Evolutionary conservation across 1,140 invertebrate species (phyloP), one percentile per base, ranked within the genome.

Genomic region (Mylabris phalerata): DNA sequence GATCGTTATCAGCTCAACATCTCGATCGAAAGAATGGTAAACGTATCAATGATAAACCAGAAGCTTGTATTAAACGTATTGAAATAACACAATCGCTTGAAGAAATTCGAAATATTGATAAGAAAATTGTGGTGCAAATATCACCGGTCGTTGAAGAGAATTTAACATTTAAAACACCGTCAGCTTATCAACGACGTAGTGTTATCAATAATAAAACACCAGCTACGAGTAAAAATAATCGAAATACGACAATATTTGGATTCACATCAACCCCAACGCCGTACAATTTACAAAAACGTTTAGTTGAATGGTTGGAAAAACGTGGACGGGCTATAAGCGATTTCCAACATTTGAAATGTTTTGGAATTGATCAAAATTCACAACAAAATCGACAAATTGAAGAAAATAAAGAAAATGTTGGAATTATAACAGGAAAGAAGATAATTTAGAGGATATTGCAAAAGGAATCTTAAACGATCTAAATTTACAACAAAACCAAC

Each of bases 371-470:
- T 32, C 19, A 50, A 69, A 76, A 55, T 49, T 74, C n/a, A 40
- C 59, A 9, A 45, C 57, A 6, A 63, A 66, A 19, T 42, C 46
- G 47, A 45, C 68, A 68, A 57, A 72, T 74, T 55, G 77, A 80
- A 55, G 79, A 80, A 57, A 74, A 81, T 65, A 81, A 81, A 63
- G 79, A 81, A 67, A 82, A 82, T 67, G 57, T 77, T 39, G 75
- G 79, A n/a, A 67, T 13, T 13, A 13, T 13, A 13, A 13, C 13
- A 13, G 13, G 13, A 13, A 0, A 13, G 41, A 10, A 45, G 24
- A 32, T 26, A 45, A 42, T 41, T 50, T 41, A 7, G 9, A 11
- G 24, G 45, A 39, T 24, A n/a, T 51, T 43, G 43, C 41, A 4
- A 66, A 65, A 42, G 67, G 68, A 49, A 73, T 72, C 24, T 60